A percentile compares a stretch with the other conserved stretches of the same genome.
Conservation (phyloP, 2,888 invertebrate genomes). For the Dione vanillae region DNA sequence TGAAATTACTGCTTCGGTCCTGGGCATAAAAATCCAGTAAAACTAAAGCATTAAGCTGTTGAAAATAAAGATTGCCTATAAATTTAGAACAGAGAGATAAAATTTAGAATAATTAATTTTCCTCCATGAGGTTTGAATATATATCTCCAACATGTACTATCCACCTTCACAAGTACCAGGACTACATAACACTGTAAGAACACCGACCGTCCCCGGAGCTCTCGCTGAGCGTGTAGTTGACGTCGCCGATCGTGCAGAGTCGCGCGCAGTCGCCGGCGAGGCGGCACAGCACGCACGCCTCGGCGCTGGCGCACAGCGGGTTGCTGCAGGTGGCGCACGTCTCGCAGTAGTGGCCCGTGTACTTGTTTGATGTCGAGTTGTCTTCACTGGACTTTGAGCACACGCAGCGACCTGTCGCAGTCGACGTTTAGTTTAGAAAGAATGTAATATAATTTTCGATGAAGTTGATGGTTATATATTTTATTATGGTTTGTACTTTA, state of each 20-base stretch:
- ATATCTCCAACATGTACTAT: too few relatives aligned
- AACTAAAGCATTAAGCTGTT: too few relatives aligned
- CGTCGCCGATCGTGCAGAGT: constrained; percentile 61
- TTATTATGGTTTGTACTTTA: too few relatives aligned
- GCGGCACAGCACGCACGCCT: constrained; percentile 73
- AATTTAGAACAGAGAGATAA: too few relatives aligned
- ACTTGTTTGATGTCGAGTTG: constrained; percentile 55
- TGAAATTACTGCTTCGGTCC: too few relatives aligned
- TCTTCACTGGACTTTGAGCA: constrained; percentile 60
- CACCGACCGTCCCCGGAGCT: constrained; percentile 45
- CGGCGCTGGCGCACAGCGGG: constrained; percentile 79
- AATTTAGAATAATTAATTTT: too few relatives aligned
- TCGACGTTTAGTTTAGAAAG: too few relatives aligned
- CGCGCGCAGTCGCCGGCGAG: constrained; percentile 67
- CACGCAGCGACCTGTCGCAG: constrained; percentile 66
- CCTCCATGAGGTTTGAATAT: too few relatives aligned
- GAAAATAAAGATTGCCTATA: too few relatives aligned
- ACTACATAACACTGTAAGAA: not conserved
- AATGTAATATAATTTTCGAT: too few relatives aligned
- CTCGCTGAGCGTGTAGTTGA: constrained; percentile 71
- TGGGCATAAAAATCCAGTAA: too few relatives aligned
- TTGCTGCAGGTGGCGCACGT: constrained; percentile 77
- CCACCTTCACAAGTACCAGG: not conserved
- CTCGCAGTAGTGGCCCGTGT: constrained; percentile 81
- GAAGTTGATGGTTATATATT: too few relatives aligned